phyloP scores from a whole-genome alignment of 2,888 invertebrate species.

The Capitulum mitella region DNA sequence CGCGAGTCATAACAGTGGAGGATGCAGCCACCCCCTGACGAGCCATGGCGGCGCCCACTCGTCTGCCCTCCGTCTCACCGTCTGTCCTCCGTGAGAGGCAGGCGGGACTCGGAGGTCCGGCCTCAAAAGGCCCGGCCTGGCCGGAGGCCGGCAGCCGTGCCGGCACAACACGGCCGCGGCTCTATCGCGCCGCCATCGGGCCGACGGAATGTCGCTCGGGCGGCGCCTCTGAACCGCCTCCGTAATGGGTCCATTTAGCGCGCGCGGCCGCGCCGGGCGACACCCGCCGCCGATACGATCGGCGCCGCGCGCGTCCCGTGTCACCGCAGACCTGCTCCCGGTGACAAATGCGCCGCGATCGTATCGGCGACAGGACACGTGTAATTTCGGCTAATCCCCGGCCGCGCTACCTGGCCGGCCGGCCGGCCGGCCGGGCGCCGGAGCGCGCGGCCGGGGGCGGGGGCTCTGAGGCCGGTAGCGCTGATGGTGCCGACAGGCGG shows the following conservation, averaged over 20 bases:
- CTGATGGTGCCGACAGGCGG: slow-evolving; percentile 1
- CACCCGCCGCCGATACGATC: background rate
- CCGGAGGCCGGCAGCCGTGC: too few relatives aligned
- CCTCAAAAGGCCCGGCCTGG: too few relatives aligned
- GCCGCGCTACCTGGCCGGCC: background rate
- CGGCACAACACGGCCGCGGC: background rate
- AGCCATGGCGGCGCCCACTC: too few relatives aligned
- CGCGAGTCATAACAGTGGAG: too few relatives aligned
- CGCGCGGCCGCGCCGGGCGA: background rate
- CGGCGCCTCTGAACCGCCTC: background rate
- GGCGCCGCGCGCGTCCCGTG: slow-evolving; percentile 14
- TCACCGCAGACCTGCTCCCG: background rate
- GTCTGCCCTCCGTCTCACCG: too few relatives aligned
- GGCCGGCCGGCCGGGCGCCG: background rate
- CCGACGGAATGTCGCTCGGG: background rate
- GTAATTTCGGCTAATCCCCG: background rate
- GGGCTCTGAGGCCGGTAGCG: background rate
- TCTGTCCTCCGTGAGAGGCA: too few relatives aligned
- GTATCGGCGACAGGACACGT: slow-evolving; percentile 12
- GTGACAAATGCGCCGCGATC: slow-evolving; percentile 5
- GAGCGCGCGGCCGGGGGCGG: background rate
- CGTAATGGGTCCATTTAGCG: slow-evolving; percentile 10
- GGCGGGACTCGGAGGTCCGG: too few relatives aligned
- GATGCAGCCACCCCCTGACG: too few relatives aligned
- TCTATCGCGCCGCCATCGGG: background rate